A percentile compares a stretch with the other conserved stretches of the same genome.
These are phyloP conservation scores for Lamprologus tigripictilis DNA, from an alignment of 2,113 vertebrate species.

Conservation along the genomic window DNA sequence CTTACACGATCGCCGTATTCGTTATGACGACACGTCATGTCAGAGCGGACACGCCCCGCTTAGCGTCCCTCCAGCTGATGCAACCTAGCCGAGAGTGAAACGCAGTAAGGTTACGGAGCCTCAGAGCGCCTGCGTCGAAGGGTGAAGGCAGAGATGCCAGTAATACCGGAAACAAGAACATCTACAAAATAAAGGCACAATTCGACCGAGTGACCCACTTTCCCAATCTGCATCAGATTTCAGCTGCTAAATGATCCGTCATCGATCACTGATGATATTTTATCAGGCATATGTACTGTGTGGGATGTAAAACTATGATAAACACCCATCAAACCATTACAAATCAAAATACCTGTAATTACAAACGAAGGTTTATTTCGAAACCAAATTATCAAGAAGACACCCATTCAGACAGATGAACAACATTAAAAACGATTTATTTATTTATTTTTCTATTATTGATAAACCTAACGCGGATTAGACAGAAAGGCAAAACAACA, in stretches of 20 bases:
- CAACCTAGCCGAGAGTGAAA: background rate
- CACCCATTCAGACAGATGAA: background rate
- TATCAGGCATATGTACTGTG: background rate
- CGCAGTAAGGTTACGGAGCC: background rate
- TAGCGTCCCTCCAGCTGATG: background rate
- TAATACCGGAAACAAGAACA: background rate
- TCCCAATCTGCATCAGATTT: rapidly evolving
- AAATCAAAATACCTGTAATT: background rate
- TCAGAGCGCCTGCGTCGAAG: background rate
- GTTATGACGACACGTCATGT: background rate
- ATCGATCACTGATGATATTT: background rate
- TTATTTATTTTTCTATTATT: background rate
- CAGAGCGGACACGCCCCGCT: background rate
- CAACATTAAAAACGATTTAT: background rate
- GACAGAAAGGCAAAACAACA: background rate
- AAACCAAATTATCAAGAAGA: background rate
- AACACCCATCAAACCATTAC: background rate
- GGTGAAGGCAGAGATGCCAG: rapidly evolving
- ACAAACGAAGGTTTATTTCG: background rate
- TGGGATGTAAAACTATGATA: background rate
- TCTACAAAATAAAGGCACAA: background rate
- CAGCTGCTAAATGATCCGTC: background rate
- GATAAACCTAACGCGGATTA: background rate
- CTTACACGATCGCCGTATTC: rapidly evolving
- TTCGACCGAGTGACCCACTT: background rate